Base-by-base conservation (phyloP, 2,888 invertebrate genomes). In the Glomeris marginata region DNA sequence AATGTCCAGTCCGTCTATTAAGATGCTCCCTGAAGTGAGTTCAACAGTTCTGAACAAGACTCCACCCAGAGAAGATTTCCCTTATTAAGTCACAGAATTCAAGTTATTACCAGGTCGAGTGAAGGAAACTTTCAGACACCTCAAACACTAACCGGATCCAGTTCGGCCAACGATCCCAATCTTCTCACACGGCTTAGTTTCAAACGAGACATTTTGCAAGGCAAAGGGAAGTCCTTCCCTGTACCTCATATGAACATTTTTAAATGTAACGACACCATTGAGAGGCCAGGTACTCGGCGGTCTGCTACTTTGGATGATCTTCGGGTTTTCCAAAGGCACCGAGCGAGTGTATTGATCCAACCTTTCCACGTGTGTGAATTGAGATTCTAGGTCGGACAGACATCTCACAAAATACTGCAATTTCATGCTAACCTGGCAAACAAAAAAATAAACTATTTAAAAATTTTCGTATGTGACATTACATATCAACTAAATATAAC, bases 11-110 rank as follows among this genome's bases (percentile, higher is more conserved):
- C 65, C 69, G 55, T 77, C 77, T 41, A 77, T 70, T 28, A 58
- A 61, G 42, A 77, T 74, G 18, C 56, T 62, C 4, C 77, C 77
- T 1, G 62, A 61, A 1, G 64, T 66, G 28, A 75, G 59, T 54
- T 78, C 77, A 13, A 74, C 73, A 49, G 80, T 61, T 42, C 77
- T 69, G 58, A 77, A 77, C 35, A 80, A 62, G 2, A 73, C 74
- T 41, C 69, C 68, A 5, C 72, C 70, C 1, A 79, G 62, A 0
- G 76, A 74, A 18, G 74, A 74, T 59, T 77, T 77, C 1, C 76
- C 76, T 55, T 65, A 28, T 28, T 28, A 28, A 28, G 8, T 28
- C 4, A 8, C 28, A 28, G n/a, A n/a, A n/a, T n/a, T n/a, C n/a
- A n/a, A n/a, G n/a, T n/a, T n/a, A n/a, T n/a, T n/a, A n/a, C n/a